These are phyloP conservation scores for Gila robusta DNA, from an alignment of 2,797 vertebrate genomes.

Conservation along the genomic window DNA sequence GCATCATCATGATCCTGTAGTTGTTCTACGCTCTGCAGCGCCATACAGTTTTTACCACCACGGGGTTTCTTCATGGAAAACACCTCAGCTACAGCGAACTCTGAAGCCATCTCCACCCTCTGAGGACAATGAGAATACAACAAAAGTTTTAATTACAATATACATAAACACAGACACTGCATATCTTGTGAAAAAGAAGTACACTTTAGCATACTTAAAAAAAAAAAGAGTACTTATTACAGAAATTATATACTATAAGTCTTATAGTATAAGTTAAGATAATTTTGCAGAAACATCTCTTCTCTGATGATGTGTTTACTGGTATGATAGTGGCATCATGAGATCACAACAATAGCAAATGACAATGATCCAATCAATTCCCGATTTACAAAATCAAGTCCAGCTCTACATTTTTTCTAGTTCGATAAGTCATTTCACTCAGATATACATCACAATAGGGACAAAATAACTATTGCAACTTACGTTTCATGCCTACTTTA, in stretches of 20 bases:
- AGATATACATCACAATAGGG: no score
- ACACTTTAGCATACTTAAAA: background rate
- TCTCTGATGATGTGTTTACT: no score
- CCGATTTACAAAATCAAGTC: no score
- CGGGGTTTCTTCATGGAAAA: constrained; percentile 72
- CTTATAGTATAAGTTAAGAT: no score
- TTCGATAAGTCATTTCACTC: no score
- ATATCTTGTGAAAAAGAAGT: background rate
- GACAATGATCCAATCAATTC: no score
- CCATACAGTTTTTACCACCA: constrained; percentile 59
- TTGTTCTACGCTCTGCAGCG: constrained; percentile 78
- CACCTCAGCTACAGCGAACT: constrained; percentile 82
- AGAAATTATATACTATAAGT: background rate
- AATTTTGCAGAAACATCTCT: no score
- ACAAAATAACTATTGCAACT: no score
- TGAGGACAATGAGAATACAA: constrained; percentile 59
- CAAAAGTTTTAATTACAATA: background rate
- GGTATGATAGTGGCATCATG: no score
- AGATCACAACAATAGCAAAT: no score
- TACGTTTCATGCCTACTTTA: no score
- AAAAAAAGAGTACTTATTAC: background rate
- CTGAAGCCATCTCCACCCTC: constrained; percentile 83
- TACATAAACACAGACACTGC: constrained; percentile 2
- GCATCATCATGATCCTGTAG: constrained; percentile 83
- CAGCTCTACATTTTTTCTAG: no score